Percentiles rank a stretch among this genome's conserved stretches.
These are phyloP conservation scores for Lepidotrigona ventralis DNA, from an alignment of 1,140 invertebrate species.

Conservation along the genomic window DNA sequence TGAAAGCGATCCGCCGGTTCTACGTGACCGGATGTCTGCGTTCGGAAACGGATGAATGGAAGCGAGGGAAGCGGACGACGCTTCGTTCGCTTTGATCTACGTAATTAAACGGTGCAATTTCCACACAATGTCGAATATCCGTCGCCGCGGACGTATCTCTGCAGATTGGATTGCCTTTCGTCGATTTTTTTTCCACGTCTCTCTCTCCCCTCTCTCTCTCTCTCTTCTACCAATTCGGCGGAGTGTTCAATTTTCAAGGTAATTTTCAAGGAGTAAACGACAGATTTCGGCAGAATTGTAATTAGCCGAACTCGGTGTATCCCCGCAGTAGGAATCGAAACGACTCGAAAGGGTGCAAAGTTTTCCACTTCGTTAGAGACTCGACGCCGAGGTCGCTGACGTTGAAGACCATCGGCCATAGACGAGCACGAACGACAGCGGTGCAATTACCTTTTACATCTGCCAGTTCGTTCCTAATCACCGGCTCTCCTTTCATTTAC, in stretches of 20 bases:
- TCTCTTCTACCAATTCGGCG: too few species aligned
- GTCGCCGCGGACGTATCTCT: not conserved
- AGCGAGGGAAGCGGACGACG: not conserved
- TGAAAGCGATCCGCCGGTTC: not conserved
- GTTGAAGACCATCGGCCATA: not conserved
- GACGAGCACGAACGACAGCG: not conserved
- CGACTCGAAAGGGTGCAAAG: not conserved
- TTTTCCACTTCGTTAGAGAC: not conserved
- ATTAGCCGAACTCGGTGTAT: not conserved
- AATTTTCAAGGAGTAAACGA: not conserved
- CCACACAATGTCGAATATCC: constrained; percentile 25
- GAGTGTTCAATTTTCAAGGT: too few species aligned
- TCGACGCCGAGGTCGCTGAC: not conserved
- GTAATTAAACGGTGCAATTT: constrained; percentile 32
- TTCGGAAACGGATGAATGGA: constrained; percentile 11
- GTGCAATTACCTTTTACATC: not conserved
- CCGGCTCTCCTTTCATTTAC: constrained; percentile 1
- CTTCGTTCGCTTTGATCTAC: constrained; percentile 16
- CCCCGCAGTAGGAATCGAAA: not conserved
- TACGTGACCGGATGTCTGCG: constrained; percentile 23
- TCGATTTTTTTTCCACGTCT: not conserved
- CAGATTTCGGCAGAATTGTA: not conserved
- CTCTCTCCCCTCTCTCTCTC: too few species aligned
- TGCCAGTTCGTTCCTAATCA: not conserved
- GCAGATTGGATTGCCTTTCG: constrained; percentile 7